phyloP scores from a whole-genome alignment of 1,140 invertebrate genomes.

The Melanaphis sacchari region DNA sequence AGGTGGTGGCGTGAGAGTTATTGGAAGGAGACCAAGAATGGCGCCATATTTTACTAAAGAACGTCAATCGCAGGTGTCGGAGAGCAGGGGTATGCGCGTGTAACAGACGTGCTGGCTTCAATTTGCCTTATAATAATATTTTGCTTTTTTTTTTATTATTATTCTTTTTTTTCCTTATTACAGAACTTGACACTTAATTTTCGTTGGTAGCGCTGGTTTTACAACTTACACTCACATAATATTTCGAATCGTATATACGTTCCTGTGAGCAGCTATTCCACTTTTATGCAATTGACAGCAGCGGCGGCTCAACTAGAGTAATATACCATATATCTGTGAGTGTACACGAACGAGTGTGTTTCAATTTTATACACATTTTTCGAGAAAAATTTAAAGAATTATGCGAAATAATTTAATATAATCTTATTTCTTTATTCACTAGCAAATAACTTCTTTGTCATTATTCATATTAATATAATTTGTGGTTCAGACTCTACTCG shows the following conservation, averaged over 20 bases:
- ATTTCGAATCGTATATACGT: neutral
- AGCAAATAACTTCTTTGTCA: neutral
- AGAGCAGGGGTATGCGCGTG: constrained; percentile 29
- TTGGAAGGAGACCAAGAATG: constrained; percentile 57
- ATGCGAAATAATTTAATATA: neutral
- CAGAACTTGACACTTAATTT: constrained; percentile 52
- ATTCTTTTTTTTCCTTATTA: constrained; percentile 44
- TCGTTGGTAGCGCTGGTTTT: neutral
- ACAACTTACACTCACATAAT: neutral
- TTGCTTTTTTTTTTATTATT: constrained; percentile 36
- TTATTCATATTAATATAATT: neutral
- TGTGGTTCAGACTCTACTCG: neutral
- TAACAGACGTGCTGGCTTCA: constrained; percentile 56
- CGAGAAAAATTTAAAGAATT: neutral
- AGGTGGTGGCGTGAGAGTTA: constrained; percentile 53
- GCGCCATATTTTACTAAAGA: constrained; percentile 57
- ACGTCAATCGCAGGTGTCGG: constrained; percentile 57
- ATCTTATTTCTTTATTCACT: neutral
- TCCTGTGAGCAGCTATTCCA: neutral
- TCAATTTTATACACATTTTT: neutral
- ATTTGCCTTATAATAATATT: constrained; percentile 53
- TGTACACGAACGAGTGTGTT: neutral
- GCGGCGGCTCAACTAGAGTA: neutral
- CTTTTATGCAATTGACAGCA: constrained; percentile 26
- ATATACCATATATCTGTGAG: neutral